phyloP scores from a whole-genome alignment of 2,797 vertebrate species.

The Buphagus erythrorhynchus region DNA sequence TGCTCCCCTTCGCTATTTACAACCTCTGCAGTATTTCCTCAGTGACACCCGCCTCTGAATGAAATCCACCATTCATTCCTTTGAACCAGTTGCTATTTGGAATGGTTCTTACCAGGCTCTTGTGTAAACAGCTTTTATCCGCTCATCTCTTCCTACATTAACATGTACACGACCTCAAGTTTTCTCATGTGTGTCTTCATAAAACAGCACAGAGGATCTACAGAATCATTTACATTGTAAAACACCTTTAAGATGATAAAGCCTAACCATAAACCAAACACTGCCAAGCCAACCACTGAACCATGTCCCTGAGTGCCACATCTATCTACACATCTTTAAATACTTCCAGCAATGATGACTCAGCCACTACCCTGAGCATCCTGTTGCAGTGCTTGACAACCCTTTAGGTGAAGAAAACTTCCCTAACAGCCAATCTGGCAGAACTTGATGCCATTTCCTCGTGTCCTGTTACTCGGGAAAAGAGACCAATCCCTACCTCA shows the following conservation, averaged over 20 bases:
- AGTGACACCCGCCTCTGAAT: not conserved
- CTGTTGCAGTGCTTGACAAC: accelerated
- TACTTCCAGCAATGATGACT: not conserved
- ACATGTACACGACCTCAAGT: not conserved
- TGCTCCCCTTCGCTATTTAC: not conserved
- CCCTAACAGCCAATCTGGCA: accelerated
- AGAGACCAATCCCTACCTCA: not conserved
- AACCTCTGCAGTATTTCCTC: not conserved
- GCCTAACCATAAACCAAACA: not conserved
- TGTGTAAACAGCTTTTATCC: not conserved
- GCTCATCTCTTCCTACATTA: not conserved
- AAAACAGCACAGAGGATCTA: not conserved
- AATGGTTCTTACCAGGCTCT: not conserved
- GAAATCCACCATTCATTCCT: not conserved
- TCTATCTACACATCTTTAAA: not conserved
- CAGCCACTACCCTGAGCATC: not conserved
- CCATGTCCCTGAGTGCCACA: not conserved
- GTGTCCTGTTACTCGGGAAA: too few relatives aligned
- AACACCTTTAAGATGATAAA: not conserved
- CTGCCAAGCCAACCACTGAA: not conserved
- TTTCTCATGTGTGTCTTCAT: not conserved
- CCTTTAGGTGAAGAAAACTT: not conserved
- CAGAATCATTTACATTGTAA: not conserved
- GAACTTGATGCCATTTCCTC: not conserved
- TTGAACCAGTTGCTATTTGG: not conserved